phyloP scores from a whole-genome alignment of 2,888 invertebrate genomes.

The Anthophora plumipes region DNA sequence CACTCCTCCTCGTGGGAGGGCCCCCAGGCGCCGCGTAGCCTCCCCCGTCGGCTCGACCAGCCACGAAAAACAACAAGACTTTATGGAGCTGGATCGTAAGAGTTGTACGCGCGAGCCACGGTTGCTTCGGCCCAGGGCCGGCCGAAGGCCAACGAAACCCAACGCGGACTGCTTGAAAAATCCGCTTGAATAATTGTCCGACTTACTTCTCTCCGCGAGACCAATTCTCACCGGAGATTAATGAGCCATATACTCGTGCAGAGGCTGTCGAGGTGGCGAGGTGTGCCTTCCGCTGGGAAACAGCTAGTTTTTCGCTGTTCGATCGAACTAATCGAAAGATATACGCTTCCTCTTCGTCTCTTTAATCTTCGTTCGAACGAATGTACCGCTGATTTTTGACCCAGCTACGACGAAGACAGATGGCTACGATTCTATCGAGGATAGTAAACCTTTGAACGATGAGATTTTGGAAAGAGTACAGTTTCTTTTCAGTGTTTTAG shows the following conservation, averaged over 20 bases:
- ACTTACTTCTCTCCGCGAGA: slow-evolving; percentile 30
- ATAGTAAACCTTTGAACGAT: too few species aligned
- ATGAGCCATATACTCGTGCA: slow-evolving; percentile 12
- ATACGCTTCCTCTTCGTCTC: too few species aligned
- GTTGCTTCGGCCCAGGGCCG: slow-evolving; percentile 61
- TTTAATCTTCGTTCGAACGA: too few species aligned
- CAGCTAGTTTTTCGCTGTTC: not conserved
- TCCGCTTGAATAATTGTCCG: slow-evolving; percentile 55
- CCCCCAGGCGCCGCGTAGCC: slow-evolving; percentile 83
- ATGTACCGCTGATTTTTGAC: too few species aligned
- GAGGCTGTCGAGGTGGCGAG: not conserved
- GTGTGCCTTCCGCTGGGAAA: slow-evolving; percentile 11
- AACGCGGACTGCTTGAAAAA: slow-evolving; percentile 38
- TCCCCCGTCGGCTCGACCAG: slow-evolving; percentile 73
- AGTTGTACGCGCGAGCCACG: slow-evolving; percentile 62
- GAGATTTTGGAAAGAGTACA: too few species aligned
- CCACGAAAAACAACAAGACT: slow-evolving; percentile 79
- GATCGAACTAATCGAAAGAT: not conserved
- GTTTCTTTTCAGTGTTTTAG: too few species aligned
- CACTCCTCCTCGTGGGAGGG: slow-evolving; percentile 84
- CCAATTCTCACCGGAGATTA: slow-evolving; percentile 18
- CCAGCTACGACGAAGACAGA: too few species aligned
- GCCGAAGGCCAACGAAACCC: slow-evolving; percentile 64
- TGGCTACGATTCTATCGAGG: too few species aligned
- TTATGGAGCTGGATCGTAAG: slow-evolving; percentile 75